Conservation (phyloP, 1,140 invertebrate species). For the Drosophila subobscura region DNA sequence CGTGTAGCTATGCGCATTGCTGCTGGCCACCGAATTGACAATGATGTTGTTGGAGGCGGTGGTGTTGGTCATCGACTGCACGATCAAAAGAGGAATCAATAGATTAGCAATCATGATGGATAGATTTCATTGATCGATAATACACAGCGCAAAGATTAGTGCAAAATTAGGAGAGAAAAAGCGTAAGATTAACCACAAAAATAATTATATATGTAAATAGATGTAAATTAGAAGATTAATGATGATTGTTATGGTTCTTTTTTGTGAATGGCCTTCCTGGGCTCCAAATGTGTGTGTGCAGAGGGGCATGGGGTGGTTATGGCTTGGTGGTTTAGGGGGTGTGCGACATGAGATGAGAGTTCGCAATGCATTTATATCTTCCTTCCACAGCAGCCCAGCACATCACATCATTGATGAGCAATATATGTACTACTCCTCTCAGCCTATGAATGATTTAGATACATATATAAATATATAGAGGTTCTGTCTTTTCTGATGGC, state of each 20-base stretch:
- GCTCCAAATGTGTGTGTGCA: conserved; percentile 40
- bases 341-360: conserved; percentile 34
- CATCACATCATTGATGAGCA: conserved; percentile 41
- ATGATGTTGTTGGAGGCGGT: conserved; percentile 79
- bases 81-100: conserved; percentile 2
- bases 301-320: conserved; percentile 21
- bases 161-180: conserved; percentile 61
- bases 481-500: neutral
- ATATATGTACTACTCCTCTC: no score
- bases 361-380: no score
- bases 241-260: conserved; percentile 33
- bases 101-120: conserved; percentile 8
- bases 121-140: neutral
- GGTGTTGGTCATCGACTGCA: conserved; percentile 73
- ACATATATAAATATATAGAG: no score
- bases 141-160: conserved; percentile 24
- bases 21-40: conserved; percentile 79
- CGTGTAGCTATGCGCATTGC: conserved; percentile 64
- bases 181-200: conserved; percentile 43
- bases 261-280: conserved; percentile 35
- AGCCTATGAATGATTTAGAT: no score
- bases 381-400: conserved; percentile 44
- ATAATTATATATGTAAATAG: neutral
- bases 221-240: conserved; percentile 26
- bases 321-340: conserved; percentile 2